phyloP scores from a whole-genome alignment of 2,113 vertebrate genomes.

The Xyliphius kryptos region DNA sequence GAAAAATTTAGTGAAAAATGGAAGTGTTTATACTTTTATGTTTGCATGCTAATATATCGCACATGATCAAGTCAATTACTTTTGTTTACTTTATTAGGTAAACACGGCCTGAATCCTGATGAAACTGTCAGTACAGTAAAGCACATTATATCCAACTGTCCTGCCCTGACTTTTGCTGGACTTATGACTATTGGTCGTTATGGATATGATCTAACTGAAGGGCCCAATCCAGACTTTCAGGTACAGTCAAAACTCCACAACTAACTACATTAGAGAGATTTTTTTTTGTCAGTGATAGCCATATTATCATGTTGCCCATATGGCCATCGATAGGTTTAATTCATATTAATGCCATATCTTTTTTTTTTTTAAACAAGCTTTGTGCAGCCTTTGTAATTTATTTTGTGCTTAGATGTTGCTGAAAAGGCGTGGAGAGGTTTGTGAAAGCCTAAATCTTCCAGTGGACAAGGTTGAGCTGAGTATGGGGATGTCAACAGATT shows the following conservation, averaged over 20 bases:
- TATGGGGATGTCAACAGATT: conserved; percentile 97
- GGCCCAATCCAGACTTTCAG: conserved; percentile 96
- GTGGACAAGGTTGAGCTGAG: conserved; percentile 83
- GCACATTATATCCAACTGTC: conserved; percentile 75
- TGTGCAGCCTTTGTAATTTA: neutral
- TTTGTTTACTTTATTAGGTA: conserved; percentile 61
- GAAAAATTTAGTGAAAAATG: too few relatives aligned
- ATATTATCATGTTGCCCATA: too few relatives aligned
- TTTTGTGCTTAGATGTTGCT: conserved; percentile 67
- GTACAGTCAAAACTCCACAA: conserved; percentile 48
- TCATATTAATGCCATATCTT: too few relatives aligned
- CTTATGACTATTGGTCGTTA: conserved; percentile 95
- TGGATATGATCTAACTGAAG: conserved; percentile 80
- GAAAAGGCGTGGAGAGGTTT: conserved; percentile 73
- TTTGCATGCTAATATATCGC: too few relatives aligned
- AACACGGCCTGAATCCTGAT: conserved; percentile 78
- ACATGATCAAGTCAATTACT: too few relatives aligned
- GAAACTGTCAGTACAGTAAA: conserved; percentile 71
- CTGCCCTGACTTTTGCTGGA: conserved; percentile 81
- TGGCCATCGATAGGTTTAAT: too few relatives aligned
- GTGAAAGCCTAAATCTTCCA: conserved; percentile 69
- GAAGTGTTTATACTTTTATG: too few relatives aligned
- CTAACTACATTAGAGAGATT: too few relatives aligned
- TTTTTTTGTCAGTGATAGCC: too few relatives aligned
- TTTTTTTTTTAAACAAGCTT: too few relatives aligned